Base-by-base conservation (phyloP, 2,113 vertebrate species). In the Notarius lentiginosus region DNA sequence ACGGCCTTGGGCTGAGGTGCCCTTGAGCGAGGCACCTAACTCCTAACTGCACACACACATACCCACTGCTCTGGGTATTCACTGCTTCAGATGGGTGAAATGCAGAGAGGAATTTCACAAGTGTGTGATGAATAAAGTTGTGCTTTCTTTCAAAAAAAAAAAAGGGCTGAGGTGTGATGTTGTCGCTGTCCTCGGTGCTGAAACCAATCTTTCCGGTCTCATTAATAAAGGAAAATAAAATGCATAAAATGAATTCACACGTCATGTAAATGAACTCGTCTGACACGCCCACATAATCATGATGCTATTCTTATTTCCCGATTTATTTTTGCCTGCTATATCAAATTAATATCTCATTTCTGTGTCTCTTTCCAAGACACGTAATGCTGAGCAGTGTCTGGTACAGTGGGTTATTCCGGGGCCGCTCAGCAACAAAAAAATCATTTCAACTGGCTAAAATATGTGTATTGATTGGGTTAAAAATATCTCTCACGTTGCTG, bases 121-220 rank as follows among this genome's bases (percentile, higher is more conserved):
- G 34, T 41, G 34, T 41, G 34, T 41, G 34, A 41, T 41, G 34
- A 41, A 41, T 41, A 41, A 41, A 41, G 34, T 41, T 41, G 34
- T 41, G 34, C 34, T 41, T 41, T 41, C 34, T 41, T 41, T 41
- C 34, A 68, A 68, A 34, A 5, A 41, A 72, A 5, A 20, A 8
- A 61, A 61, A 61, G 22, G 17, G 27, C 65, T 41, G 14, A 68
- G 65, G 5, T 15, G 1, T 8, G 30, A 20, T 3, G 8, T 10
- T 56, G 76, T 20, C 65, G 88, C 85, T 89, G 88, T 89, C 85
- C 88, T 22, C 0, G 85, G 88, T 89, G 7, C 88, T 89, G 85
- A 86, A 84, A 63, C 5, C 53, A 79, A 41, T 9, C 56, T 24
- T n/a, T 75, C 51, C n/a, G 30, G 20, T n/a, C 10, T n/a, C 14